Conservation (phyloP, 35 echinoderm and acorn worm genomes). For the Heliocidaris tuberculata region DNA sequence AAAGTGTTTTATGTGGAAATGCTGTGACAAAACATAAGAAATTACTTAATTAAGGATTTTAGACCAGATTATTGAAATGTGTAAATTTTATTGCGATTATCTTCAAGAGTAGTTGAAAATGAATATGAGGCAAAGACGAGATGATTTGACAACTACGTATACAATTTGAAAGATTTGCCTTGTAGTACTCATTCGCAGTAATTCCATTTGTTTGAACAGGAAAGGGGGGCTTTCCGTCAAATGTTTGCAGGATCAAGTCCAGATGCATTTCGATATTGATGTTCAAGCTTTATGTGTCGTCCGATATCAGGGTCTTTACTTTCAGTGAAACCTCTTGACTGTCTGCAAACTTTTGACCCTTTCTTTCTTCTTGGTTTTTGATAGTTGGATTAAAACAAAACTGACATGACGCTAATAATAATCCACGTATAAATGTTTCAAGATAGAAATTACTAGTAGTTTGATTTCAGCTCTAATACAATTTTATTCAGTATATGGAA, state of each 20-base stretch:
- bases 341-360: conserved; percentile 16
- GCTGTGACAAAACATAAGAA: no score
- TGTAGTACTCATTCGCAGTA: not conserved
- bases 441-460: no score
- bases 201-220: conserved; percentile 11
- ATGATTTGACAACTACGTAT: not conserved
- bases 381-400: not conserved
- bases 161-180: not conserved
- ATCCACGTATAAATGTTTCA: no score
- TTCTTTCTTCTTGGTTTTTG: not conserved
- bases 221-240: conserved; percentile 8
- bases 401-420: not conserved
- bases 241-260: not conserved
- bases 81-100: no score
- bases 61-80: no score
- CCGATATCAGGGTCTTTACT: not conserved
- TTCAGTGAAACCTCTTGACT: not conserved
- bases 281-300: not conserved
- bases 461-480: no score
- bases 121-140: not conserved
- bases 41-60: no score
- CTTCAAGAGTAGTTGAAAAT: not conserved
- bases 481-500: no score
- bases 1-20: no score
- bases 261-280: conserved; percentile 5